phyloP scores from a whole-genome alignment of 2,113 vertebrate species.

The Leptodactylus fuscus region DNA sequence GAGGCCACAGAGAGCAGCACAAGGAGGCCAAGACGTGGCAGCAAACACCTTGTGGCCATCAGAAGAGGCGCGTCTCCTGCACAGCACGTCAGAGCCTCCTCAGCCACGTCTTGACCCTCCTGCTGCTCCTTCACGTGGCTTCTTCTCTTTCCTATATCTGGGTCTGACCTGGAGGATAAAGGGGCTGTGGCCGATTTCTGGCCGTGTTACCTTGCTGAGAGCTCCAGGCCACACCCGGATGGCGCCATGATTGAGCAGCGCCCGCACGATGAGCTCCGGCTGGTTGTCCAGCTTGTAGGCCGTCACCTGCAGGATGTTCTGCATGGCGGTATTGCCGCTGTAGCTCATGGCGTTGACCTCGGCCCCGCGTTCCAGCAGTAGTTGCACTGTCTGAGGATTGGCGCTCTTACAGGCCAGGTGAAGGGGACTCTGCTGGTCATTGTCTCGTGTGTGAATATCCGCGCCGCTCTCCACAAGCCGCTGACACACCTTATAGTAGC shows the following conservation, averaged over 20 bases:
- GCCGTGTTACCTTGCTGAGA: conserved; percentile 80
- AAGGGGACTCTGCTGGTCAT: conserved; percentile 82
- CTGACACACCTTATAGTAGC: conserved; percentile 80
- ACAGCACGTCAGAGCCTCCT: too few relatives aligned
- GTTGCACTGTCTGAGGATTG: conserved; percentile 77
- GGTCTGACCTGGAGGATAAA: too few relatives aligned
- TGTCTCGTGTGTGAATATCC: conserved; percentile 67
- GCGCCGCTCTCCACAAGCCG: conserved; percentile 80
- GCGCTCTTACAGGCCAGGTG: conserved; percentile 90
- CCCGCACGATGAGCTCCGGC: conserved; percentile 84
- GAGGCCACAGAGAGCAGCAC: too few relatives aligned
- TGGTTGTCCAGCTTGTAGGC: conserved; percentile 78
- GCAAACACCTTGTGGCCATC: too few relatives aligned
- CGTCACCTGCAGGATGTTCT: conserved; percentile 86
- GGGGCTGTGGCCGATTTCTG: too few relatives aligned
- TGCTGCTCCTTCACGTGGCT: too few relatives aligned
- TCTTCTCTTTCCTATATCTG: too few relatives aligned
- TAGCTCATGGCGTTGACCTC: conserved; percentile 88
- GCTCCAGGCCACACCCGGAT: conserved; percentile 92
- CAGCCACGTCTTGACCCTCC: too few relatives aligned
- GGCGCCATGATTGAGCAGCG: conserved; percentile 89
- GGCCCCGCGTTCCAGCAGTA: conserved; percentile 81
- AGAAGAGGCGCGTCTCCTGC: too few relatives aligned
- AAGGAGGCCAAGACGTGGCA: too few relatives aligned
- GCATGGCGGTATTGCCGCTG: conserved; percentile 86